Evolutionary conservation across 2,113 vertebrate species (phyloP).

Genomic region (Seriola aureovittata): DNA sequence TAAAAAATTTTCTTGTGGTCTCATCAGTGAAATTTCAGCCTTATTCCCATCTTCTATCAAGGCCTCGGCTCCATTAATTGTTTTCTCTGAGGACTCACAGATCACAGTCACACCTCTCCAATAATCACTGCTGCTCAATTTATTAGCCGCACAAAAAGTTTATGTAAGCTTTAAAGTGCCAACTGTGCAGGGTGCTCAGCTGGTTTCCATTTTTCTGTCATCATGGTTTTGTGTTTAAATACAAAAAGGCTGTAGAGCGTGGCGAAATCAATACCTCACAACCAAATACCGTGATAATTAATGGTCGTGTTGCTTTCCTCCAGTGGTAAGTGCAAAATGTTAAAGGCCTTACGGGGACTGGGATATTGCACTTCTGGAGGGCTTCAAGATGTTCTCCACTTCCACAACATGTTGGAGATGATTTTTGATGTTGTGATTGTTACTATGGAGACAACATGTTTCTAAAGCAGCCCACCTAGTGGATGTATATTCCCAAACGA

Average conservation of each 20-base stretch:
- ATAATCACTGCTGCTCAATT: conserved; percentile 35
- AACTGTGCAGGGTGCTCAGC: conserved; percentile 63
- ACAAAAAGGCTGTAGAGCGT: conserved; percentile 41
- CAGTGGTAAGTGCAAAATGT: conserved; percentile 37
- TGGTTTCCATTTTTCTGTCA: conserved; percentile 80
- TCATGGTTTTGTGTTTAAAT: conserved; percentile 58
- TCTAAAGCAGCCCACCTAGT: not conserved
- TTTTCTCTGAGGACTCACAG: conserved; percentile 29
- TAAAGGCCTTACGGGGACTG: conserved; percentile 26
- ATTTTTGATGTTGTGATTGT: conserved; percentile 35
- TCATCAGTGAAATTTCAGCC: conserved; percentile 19
- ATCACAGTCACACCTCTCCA: conserved; percentile 27
- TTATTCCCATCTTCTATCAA: conserved; percentile 34
- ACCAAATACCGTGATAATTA: conserved; percentile 58
- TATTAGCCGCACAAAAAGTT: conserved; percentile 53
- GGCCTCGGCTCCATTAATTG: conserved; percentile 10
- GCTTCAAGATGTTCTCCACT: conserved; percentile 15
- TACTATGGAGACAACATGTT: conserved; percentile 33
- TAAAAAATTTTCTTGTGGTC: conserved; percentile 10
- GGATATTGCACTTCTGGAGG: conserved; percentile 22
- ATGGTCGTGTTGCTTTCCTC: conserved; percentile 40
- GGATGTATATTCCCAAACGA: not conserved
- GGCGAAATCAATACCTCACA: conserved; percentile 68
- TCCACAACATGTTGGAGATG: not conserved
- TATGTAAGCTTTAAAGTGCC: conserved; percentile 55